Evolutionary conservation across 2,113 vertebrate genomes (phyloP), one percentile per base, ranked within the genome.

Genomic region (Apteryx mantelli): DNA sequence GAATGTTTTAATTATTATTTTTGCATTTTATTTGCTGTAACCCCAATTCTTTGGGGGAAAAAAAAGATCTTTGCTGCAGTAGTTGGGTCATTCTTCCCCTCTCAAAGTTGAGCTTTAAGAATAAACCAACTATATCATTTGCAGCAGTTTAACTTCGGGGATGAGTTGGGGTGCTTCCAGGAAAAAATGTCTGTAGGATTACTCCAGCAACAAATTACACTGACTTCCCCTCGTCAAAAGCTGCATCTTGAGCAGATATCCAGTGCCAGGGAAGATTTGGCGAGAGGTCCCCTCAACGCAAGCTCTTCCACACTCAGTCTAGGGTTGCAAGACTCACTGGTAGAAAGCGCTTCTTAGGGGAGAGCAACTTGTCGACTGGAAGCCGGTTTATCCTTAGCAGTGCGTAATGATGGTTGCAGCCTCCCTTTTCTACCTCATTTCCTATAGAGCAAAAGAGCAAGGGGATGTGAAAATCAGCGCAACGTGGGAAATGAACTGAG

Each of bases 371-470:
- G 46, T 46, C 60, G 56, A 10, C 8, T 81, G 36, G 34, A 88
- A 91, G 20, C 32, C 71, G 28, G 10, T 89, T 91, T 91, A 22
- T 63, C 58, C 75, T 76, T 28, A 42, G 28, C 22, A 34, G 12
- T 5, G 13, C 82, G 25, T 52, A 82, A 65, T 3, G 1, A 48
- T 82, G 48, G 80, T 60, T 10, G 1, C 61, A 85, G 32, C 20
- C 64, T 88, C 80, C 32, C 18, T 82, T 94, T 42, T 63, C 63
- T 88, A 77, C 55, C n/a, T 93, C 73, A 44, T 94, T 93, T 95
- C 58, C 56, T 64, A 22, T 9, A 89, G 44, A 30, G 34, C 52
- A 60, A 91, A 95, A 94, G 81, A 91, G 53, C 77, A 91, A 52
- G 28, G 28, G 38, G 2, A 69, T 65, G 42, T 84, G 81, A 82